Percentiles rank a stretch among this genome's conserved stretches.
phyloP scores from a whole-genome alignment of 2,113 vertebrate genomes.

The Girardinichthys multiradiatus region DNA sequence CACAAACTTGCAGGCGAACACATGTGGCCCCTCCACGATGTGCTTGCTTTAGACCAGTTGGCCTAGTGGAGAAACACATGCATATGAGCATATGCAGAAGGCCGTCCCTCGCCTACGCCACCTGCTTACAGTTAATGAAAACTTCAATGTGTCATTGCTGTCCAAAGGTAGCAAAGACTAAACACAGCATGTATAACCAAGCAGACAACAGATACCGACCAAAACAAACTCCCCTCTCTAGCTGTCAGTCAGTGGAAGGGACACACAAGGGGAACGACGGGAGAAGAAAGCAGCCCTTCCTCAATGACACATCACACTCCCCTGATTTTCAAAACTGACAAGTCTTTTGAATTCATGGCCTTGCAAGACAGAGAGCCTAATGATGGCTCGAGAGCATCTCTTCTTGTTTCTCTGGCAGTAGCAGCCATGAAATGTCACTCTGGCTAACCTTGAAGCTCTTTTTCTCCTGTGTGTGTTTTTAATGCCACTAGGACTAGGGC shows the following conservation, averaged over 20 bases:
- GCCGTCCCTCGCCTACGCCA: slow-evolving; percentile 66
- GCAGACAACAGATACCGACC: slow-evolving; percentile 90
- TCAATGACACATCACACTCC: slow-evolving; percentile 84
- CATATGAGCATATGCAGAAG: slow-evolving; percentile 31
- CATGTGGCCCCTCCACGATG: slow-evolving; percentile 57
- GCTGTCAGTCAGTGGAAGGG: slow-evolving; percentile 71
- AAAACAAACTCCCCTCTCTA: slow-evolving; percentile 81
- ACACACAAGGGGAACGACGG: slow-evolving; percentile 67
- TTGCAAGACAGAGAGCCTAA: slow-evolving; percentile 70
- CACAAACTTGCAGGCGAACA: slow-evolving; percentile 63
- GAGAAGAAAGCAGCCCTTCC: slow-evolving; percentile 81
- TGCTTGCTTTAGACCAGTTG: slow-evolving; percentile 58
- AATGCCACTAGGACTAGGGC: slow-evolving; percentile 59
- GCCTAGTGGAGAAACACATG: slow-evolving; percentile 43
- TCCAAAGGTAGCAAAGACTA: slow-evolving; percentile 72
- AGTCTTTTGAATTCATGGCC: slow-evolving; percentile 78
- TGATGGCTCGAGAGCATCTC: slow-evolving; percentile 65
- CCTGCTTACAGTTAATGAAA: slow-evolving; percentile 92
- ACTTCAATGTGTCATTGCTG: slow-evolving; percentile 90
- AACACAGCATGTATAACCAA: slow-evolving; percentile 86
- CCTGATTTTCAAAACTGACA: slow-evolving; percentile 83
- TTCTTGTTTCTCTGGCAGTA: slow-evolving; percentile 56
- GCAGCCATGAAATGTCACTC: slow-evolving; percentile 69
- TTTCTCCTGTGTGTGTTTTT: slow-evolving; percentile 49
- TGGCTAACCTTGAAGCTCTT: slow-evolving; percentile 67